phyloP scores from a whole-genome alignment of 1,140 invertebrate genomes.

The Caenorhabditis briggsae region DNA sequence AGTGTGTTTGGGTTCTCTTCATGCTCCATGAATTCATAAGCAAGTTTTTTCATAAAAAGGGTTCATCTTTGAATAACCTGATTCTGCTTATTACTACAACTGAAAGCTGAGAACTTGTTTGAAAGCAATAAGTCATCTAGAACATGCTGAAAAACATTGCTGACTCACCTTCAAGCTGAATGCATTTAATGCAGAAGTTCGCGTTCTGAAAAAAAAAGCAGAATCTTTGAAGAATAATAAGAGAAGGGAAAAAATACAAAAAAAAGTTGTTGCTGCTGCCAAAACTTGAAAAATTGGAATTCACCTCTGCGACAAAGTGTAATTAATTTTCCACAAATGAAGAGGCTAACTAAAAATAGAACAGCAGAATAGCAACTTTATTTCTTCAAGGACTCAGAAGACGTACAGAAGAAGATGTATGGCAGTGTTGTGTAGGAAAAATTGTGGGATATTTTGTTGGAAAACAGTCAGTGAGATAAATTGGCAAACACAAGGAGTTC shows the following conservation, averaged over 20 bases:
- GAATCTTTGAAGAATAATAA: background rate
- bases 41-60: background rate
- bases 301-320: background rate
- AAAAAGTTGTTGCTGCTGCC: too few species aligned
- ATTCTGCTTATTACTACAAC: background rate
- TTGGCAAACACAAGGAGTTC: slow-evolving; percentile 19
- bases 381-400: too few species aligned
- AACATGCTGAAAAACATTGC: background rate
- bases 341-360: background rate
- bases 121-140: background rate
- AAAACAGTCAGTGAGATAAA: background rate
- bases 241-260: background rate
- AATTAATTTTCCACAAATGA: background rate
- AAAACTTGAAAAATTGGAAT: background rate
- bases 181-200: background rate
- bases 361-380: background rate
- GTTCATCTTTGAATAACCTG: background rate
- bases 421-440: background rate
- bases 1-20: background rate
- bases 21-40: background rate
- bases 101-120: background rate
- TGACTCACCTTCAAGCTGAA: slow-evolving; percentile 23
- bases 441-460: background rate
- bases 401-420: background rate
- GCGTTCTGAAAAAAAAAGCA: background rate